Conservation (phyloP, 1,140 invertebrate species). For the Ostrea edulis region DNA sequence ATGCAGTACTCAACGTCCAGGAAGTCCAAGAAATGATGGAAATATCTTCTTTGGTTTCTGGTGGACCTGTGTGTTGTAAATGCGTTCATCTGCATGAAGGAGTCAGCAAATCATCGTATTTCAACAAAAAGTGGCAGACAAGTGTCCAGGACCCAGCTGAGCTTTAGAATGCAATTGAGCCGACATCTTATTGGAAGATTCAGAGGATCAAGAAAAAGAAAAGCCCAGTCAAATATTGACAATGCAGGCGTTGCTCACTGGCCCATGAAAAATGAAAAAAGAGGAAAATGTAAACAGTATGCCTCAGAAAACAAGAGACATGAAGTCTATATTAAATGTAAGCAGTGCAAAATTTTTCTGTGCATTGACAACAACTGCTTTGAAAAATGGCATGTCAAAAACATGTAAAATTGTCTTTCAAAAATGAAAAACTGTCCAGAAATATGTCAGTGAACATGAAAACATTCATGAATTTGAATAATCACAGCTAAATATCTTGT, state of each 20-base stretch:
- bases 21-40: conserved; percentile 49
- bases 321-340: conserved; percentile 16
- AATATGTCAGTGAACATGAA: too few relatives aligned
- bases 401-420: conserved; percentile 8
- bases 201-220: conserved; percentile 22
- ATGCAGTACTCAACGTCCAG: conserved; percentile 41
- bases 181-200: not conserved
- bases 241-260: not conserved
- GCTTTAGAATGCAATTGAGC: conserved; percentile 10
- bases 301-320: conserved; percentile 17
- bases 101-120: not conserved
- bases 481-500: too few relatives aligned
- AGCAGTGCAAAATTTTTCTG: conserved; percentile 7
- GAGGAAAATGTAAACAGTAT: conserved; percentile 2
- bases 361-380: conserved; percentile 15
- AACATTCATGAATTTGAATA: too few relatives aligned
- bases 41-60: conserved; percentile 51
- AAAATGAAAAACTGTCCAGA: too few relatives aligned
- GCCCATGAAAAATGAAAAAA: conserved; percentile 38
- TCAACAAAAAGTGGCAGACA: not conserved
- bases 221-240: conserved; percentile 3
- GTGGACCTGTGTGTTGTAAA: conserved; percentile 45
- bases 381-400: not conserved
- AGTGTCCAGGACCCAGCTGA: not conserved
- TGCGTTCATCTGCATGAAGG: conserved; percentile 36